phyloP scores from a whole-genome alignment of 2,113 vertebrate genomes.

The Mionectes macconnelli region DNA sequence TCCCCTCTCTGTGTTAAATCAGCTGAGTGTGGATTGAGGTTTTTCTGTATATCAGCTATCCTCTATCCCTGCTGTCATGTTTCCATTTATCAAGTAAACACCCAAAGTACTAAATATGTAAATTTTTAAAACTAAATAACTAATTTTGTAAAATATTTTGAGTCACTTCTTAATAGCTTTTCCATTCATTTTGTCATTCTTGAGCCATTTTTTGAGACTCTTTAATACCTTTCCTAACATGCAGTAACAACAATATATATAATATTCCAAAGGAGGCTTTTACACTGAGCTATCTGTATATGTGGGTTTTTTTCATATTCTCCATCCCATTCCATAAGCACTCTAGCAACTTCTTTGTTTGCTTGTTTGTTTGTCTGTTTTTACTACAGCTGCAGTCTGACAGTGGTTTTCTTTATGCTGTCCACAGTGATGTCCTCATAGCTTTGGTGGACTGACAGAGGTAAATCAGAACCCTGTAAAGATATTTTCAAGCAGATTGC shows the following conservation, averaged over 20 bases:
- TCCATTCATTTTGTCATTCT: not conserved
- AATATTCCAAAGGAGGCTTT: not conserved
- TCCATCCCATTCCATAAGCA: not conserved
- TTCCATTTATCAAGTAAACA: not conserved
- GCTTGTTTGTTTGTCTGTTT: not conserved
- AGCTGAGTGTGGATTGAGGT: not conserved
- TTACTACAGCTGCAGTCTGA: not conserved
- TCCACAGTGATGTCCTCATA: not conserved
- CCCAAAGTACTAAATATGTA: not conserved
- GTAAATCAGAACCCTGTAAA: not conserved
- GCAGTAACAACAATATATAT: fast-evolving
- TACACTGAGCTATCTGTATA: not conserved
- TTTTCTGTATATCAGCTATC: not conserved
- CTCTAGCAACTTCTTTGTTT: not conserved
- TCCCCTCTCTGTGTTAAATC: not conserved
- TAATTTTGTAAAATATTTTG: not conserved
- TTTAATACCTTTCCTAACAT: not conserved
- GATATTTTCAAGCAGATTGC: not conserved
- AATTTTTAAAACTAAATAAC: not conserved
- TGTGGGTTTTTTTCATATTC: not conserved
- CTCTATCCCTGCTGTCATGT: not conserved
- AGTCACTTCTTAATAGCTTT: not conserved
- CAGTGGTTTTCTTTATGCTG: not conserved
- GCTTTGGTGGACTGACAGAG: not conserved
- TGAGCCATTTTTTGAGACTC: not conserved